Percentiles rank a stretch among this genome's conserved stretches.
phyloP scores from a whole-genome alignment of 2,113 vertebrate genomes.

The Vidua chalybeata region DNA sequence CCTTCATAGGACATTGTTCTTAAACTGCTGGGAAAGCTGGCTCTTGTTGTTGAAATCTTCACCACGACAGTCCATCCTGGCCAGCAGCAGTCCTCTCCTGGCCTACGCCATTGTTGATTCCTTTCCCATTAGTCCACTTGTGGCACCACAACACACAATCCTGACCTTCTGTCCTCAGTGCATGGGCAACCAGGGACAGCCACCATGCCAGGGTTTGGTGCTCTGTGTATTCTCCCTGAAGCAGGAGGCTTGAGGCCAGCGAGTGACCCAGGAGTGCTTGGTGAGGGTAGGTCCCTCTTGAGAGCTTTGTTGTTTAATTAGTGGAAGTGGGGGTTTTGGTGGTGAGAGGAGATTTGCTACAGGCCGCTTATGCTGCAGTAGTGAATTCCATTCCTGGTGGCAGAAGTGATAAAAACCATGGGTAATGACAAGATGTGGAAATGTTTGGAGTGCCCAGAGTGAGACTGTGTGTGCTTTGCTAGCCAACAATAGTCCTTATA shows the following conservation, averaged over 20 bases:
- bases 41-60: neutral
- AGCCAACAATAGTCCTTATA: neutral
- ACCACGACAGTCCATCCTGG: neutral
- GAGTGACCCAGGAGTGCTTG: neutral
- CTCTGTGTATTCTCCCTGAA: neutral
- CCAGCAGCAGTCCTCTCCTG: neutral
- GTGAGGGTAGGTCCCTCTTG: neutral
- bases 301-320: neutral
- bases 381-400: neutral
- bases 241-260: neutral
- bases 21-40: neutral
- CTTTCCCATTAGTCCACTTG: neutral
- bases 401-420: neutral
- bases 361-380: neutral
- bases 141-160: fast-evolving
- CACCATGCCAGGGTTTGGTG: neutral
- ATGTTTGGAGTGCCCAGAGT: neutral
- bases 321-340: neutral
- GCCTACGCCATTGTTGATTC: fast-evolving
- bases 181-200: fast-evolving
- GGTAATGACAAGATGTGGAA: neutral
- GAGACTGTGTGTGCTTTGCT: neutral
- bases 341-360: neutral
- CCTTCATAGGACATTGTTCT: neutral
- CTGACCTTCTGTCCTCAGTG: neutral